Evolutionary conservation across 2,888 invertebrate species (phyloP), one percentile per base, ranked within the genome.

Genomic region (Chrysotoxum bicinctum): DNA sequence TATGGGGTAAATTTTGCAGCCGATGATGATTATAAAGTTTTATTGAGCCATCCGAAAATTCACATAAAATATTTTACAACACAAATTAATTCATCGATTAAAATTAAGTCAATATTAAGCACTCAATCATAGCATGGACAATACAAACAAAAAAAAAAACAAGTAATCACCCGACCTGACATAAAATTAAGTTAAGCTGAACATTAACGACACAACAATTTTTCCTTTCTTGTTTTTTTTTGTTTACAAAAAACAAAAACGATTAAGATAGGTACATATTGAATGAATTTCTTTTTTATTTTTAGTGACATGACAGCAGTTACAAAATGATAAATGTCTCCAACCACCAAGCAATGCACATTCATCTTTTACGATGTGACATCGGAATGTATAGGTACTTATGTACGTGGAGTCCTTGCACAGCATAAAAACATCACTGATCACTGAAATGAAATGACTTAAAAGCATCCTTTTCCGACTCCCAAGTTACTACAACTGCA

Each of bases 381-480:
- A 43, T 23, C 9, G 12, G 19, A 7, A 16, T 16, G 16, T 40
- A n/a, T 40, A 8, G n/a, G 16, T 43, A 1, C 16, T 9, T 3
- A 19, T 45, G 16, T 40, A 2, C 5, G 7, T 3, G 26, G 10
- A 26, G 60, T 40, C 7, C 40, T 37, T 60, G 40, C 0, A 10
- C 1, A 16, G 7, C 6, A n/a, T n/a, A 48, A 48, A 58, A 21
- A 58, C 21, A 40, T n/a, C 48, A n/a, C 58, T 23, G 21, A 21
- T 50, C 21, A 50, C 2, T 50, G 60, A 16, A 35, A 50, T 50
- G 52, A 54, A 37, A 52, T 52, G 54, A 54, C 54, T 54, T 54
- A 54, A 54, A 54, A 56, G 56, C 35, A 37, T 58, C 58, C 35
- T 58, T 37, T 21, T 21, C 3, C 19, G 14, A 35, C 16, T 35